These are phyloP conservation scores for Rhabdophis nuchalis DNA, from an alignment of 2,797 vertebrate genomes.

Conservation along the genomic window DNA sequence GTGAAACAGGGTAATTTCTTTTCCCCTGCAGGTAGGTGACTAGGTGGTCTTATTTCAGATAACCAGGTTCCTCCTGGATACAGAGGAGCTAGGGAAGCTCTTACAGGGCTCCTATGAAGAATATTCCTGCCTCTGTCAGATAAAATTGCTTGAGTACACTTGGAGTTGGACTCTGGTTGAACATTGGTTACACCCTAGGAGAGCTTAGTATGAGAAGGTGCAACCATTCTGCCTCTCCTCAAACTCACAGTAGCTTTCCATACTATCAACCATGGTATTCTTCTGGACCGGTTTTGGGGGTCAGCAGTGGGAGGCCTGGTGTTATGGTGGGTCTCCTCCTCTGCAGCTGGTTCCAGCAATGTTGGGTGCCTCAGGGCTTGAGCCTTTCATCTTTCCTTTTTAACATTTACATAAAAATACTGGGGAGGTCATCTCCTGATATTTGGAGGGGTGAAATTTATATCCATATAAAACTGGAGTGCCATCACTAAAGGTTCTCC, in stretches of 20 bases:
- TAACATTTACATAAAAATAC: neutral
- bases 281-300: neutral
- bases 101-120: neutral
- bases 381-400: neutral
- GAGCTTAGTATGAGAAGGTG: neutral
- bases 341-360: neutral
- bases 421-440: neutral
- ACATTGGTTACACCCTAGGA: neutral
- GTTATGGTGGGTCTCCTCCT: neutral
- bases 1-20: too few relatives aligned
- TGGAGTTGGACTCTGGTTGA: neutral
- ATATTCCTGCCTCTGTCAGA: neutral
- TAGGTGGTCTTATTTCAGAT: neutral
- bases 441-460: neutral
- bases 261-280: neutral
- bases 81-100: neutral
- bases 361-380: neutral
- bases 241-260: neutral
- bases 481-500: neutral
- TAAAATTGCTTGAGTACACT: neutral
- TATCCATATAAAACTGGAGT: neutral
- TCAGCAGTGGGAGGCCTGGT: neutral
- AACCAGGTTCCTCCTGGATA: neutral
- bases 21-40: neutral
- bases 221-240: neutral